These are phyloP conservation scores for Malacosoma neustria DNA, from an alignment of 2,888 invertebrate species.

Conservation along the genomic window DNA sequence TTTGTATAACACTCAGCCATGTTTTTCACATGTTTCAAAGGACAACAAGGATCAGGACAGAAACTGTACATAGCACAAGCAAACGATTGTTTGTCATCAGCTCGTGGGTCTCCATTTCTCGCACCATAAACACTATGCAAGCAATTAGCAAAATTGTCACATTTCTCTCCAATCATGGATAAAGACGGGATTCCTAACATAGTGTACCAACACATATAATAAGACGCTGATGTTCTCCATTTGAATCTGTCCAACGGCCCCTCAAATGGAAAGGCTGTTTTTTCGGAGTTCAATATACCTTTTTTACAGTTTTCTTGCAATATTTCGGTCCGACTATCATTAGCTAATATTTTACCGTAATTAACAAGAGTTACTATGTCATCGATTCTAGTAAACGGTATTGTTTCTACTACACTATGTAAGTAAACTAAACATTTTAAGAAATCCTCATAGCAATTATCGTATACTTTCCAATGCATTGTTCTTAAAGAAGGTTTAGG, in stretches of 20 bases:
- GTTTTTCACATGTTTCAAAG: conserved; percentile 52
- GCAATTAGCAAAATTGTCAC: conserved; percentile 78
- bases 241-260: conserved; percentile 74
- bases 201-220: conserved; percentile 81
- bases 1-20: conserved; percentile 52
- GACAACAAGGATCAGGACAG: conserved; percentile 80
- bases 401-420: conserved; percentile 37
- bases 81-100: conserved; percentile 68
- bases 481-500: conserved; percentile 72
- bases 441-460: conserved; percentile 69
- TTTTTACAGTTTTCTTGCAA: conserved; percentile 61
- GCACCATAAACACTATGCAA: conserved; percentile 47
- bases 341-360: conserved; percentile 28
- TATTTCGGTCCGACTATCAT: conserved; percentile 8
- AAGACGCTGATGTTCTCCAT: conserved; percentile 77
- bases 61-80: conserved; percentile 78
- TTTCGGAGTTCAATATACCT: conserved; percentile 49
- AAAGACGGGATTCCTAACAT: conserved; percentile 69
- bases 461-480: conserved; percentile 77
- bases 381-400: conserved; percentile 59
- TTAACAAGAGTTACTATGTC: conserved; percentile 65
- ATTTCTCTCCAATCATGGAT: conserved; percentile 67
- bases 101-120: conserved; percentile 71
- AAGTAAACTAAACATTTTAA: conserved; percentile 74
- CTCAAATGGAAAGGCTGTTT: conserved; percentile 67